Base-by-base conservation (phyloP, 2,113 vertebrate species). In the Chaenocephalus aceratus region DNA sequence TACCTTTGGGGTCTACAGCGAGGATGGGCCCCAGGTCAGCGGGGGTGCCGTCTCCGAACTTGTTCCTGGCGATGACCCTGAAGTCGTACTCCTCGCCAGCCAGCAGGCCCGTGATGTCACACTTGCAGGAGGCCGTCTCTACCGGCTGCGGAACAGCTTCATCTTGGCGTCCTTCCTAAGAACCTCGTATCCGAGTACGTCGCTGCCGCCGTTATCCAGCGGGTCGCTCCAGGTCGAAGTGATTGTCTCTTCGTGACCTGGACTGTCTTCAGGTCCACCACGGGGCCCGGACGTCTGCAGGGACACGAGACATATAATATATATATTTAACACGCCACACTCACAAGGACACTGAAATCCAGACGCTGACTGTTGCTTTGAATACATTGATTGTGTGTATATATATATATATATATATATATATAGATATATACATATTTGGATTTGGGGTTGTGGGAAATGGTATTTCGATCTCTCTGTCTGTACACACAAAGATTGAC, bases 151-250 rank as follows among this genome's bases (percentile, higher is more conserved):
- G 96, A 97, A 99, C 4, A 97, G 97, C 60, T 98, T 97, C 97
- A 96, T 98, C 89, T 99, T 99, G 18, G 97, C 95, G 77, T 99
- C 98, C 77, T 98, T 99, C 80, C 96, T 95, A 90, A 97, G 96
- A 80, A 99, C 96, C 90, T 97, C 94, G 10, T 98, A 99, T 74
- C 97, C 97, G 2, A 92, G 96, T 69, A 99, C 95, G 56, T 98
- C 97, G 59, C 97, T 99, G 86, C 98, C 98, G 52, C 98, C 98
- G 34, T 99, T 97, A 87, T 99, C 98, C 81, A 92, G 79, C 49
- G 98, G 98, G 91, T 99, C 97, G 59, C 96, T 96, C 98, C 98
- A 99, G 75, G 97, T 97, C 57, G 99, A 94, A 48, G 95, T 91
- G 87, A 97, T 97, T 95, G 97, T 97, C 83, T 99, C 92, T 97